phyloP scores from a whole-genome alignment of 2,113 vertebrate genomes.

The Callithrix jacchus region DNA sequence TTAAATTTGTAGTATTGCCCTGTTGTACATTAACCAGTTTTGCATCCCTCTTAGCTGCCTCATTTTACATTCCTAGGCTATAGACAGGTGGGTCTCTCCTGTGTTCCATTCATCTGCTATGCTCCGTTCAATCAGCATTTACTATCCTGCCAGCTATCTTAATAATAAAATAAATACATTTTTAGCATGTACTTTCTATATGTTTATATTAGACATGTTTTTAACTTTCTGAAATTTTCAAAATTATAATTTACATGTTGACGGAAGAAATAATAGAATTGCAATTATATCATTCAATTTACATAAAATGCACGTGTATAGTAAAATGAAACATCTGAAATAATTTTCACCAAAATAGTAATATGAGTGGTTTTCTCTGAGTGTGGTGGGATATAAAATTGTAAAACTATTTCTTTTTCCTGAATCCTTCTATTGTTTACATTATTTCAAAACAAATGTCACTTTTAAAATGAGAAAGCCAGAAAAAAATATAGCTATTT shows the following conservation, averaged over 20 bases:
- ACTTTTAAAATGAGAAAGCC: conserved; percentile 22
- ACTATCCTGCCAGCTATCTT: not conserved
- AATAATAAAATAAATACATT: not conserved
- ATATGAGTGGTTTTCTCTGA: not conserved
- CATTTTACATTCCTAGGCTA: not conserved
- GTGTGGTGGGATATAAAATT: not conserved
- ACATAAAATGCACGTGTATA: not conserved
- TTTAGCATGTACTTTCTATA: not conserved
- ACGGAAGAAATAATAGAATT: not conserved
- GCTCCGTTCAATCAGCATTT: not conserved
- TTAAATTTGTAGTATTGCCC: not conserved
- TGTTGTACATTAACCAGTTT: not conserved
- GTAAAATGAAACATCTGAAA: not conserved
- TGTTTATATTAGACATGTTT: not conserved
- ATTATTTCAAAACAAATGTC: not conserved
- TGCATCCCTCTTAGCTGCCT: not conserved
- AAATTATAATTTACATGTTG: conserved; percentile 14
- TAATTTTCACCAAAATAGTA: conserved; percentile 32
- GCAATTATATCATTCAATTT: not conserved
- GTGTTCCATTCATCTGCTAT: too few species aligned
- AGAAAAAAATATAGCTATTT: not conserved
- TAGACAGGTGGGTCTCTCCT: not conserved
- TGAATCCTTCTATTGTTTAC: not conserved
- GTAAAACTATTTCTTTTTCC: conserved; percentile 1
- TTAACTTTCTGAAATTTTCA: not conserved